Evolutionary conservation across 2,797 vertebrate genomes (phyloP).

Genomic region (Dromococcyx pavoninus): DNA sequence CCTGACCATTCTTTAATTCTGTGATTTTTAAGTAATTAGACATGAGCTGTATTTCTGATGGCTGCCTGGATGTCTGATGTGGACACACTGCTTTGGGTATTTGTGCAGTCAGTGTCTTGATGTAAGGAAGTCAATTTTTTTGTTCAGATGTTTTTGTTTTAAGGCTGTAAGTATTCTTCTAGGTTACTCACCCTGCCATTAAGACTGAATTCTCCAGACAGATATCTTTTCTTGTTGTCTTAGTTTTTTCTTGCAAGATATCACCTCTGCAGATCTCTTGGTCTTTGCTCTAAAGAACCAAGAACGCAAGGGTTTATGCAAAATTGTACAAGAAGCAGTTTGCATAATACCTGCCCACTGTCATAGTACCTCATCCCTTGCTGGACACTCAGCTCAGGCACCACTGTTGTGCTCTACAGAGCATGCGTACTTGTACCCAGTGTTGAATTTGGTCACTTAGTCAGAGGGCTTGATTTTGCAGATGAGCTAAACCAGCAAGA

Average conservation of each 20-base stretch:
- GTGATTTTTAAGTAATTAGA: background rate
- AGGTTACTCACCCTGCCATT: background rate
- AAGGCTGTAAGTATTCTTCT: background rate
- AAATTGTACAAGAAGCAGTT: background rate
- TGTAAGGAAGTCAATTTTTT: background rate
- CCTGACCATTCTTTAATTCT: too few relatives aligned
- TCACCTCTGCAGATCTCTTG: background rate
- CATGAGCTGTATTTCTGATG: background rate
- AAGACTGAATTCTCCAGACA: background rate
- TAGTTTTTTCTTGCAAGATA: background rate
- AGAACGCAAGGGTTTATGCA: background rate
- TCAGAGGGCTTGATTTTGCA: background rate
- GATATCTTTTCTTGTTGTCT: background rate
- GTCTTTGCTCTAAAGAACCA: background rate
- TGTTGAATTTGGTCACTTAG: background rate
- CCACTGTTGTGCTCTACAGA: background rate
- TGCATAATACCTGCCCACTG: background rate
- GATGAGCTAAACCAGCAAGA: background rate
- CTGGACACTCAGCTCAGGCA: background rate
- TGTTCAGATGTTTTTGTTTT: background rate
- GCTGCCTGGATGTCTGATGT: background rate
- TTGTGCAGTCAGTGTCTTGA: background rate
- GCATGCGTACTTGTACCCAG: background rate
- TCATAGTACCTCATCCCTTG: fast-evolving
- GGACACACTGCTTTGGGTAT: background rate